These are phyloP conservation scores for Micrastur ruficollis DNA, from an alignment of 2,797 vertebrate species.

Conservation along the genomic window DNA sequence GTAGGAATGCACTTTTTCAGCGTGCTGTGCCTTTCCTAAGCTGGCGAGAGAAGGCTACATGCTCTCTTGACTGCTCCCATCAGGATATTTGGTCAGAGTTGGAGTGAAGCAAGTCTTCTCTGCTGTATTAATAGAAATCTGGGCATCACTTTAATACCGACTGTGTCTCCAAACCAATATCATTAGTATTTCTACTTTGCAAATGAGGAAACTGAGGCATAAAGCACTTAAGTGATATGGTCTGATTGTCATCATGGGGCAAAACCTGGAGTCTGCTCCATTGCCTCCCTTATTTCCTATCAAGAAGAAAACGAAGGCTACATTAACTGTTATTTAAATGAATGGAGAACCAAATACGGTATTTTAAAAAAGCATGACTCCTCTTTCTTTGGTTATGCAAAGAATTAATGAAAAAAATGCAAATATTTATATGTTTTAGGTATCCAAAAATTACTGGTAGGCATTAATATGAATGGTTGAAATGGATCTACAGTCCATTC, in stretches of 20 bases:
- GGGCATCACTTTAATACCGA: neutral
- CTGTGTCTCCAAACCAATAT: fast-evolving
- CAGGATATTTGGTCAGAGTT: neutral
- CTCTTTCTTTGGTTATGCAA: neutral
- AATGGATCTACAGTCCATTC: neutral
- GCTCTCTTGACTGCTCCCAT: neutral
- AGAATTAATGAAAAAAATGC: neutral
- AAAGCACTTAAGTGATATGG: neutral
- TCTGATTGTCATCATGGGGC: neutral
- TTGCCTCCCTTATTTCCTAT: neutral
- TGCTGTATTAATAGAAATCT: neutral
- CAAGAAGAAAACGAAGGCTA: neutral
- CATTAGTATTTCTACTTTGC: neutral
- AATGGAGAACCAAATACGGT: neutral
- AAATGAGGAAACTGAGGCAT: neutral
- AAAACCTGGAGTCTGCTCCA: neutral
- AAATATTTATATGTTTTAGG: neutral
- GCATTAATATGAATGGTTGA: neutral
- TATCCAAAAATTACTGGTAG: neutral
- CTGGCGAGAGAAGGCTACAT: fast-evolving
- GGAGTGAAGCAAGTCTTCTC: neutral
- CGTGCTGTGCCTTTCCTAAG: neutral
- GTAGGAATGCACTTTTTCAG: neutral
- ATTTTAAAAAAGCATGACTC: neutral
- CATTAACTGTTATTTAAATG: neutral